Evolutionary conservation across 1,140 invertebrate genomes (phyloP).

Genomic region (Drosophila neocordata): DNA sequence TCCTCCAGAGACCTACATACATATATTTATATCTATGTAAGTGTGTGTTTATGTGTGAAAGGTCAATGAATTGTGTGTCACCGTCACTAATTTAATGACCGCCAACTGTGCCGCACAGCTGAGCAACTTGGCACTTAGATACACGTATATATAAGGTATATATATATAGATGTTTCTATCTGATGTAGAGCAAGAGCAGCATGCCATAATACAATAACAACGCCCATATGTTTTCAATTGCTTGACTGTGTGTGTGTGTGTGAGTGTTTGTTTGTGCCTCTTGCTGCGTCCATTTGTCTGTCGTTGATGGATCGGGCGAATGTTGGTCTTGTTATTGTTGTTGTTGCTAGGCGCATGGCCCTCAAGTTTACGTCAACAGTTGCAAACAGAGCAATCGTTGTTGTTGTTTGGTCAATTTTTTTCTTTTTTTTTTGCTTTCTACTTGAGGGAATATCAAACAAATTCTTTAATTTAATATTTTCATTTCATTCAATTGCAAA

Average conservation of each 20-base stretch:
- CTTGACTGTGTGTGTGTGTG: constrained; percentile 15
- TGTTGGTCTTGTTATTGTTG: constrained; percentile 19
- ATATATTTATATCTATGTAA: neutral
- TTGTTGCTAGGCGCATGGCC: constrained; percentile 25
- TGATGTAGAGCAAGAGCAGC: constrained; percentile 27
- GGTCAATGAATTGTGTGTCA: constrained; percentile 70
- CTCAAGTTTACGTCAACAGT: constrained; percentile 15
- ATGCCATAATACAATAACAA: constrained; percentile 25
- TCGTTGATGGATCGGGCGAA: constrained; percentile 49
- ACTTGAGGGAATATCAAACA: neutral
- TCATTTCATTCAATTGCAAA: constrained; percentile 9
- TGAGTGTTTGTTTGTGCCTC: constrained; percentile 30
- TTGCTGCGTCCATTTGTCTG: constrained; percentile 76
- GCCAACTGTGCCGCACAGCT: constrained; percentile 73
- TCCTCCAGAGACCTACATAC: neutral
- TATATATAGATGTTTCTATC: constrained; percentile 13
- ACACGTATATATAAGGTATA: no score
- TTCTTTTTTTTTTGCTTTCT: neutral
- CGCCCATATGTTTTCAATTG: constrained; percentile 68
- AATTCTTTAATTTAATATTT: constrained; percentile 10
- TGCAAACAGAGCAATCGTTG: constrained; percentile 8
- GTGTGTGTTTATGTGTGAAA: constrained; percentile 37
- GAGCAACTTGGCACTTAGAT: constrained; percentile 50
- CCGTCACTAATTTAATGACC: constrained; percentile 66
- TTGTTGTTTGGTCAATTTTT: constrained; percentile 20